phyloP scores from a whole-genome alignment of 1,140 invertebrate species.

The Apis laboriosa region DNA sequence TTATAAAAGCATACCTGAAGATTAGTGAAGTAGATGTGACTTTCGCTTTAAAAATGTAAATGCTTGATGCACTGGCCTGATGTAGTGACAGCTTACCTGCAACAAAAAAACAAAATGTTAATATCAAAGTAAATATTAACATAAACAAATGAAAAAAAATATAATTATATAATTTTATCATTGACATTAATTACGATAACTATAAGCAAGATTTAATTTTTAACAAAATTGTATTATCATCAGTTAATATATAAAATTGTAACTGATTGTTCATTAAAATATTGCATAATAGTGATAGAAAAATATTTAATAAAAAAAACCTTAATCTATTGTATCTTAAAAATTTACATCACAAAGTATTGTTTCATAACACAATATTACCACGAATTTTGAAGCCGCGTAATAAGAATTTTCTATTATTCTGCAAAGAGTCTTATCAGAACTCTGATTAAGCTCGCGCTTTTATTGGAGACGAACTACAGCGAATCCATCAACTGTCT shows the following conservation, averaged over 20 bases:
- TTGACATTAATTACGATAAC: background rate
- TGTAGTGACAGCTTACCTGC: background rate
- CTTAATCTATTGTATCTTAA: background rate
- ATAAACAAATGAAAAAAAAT: background rate
- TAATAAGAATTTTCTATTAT: slow-evolving; percentile 24
- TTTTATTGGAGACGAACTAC: slow-evolving; percentile 24
- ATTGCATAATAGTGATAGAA: too few species aligned
- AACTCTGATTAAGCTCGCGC: slow-evolving; percentile 21
- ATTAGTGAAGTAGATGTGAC: background rate
- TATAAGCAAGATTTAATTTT: background rate
- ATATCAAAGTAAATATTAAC: background rate
- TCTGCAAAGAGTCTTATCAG: background rate
- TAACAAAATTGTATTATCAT: background rate
- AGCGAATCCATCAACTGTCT: slow-evolving; percentile 32
- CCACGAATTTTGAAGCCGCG: background rate
- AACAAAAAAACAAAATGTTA: background rate
- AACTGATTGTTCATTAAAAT: background rate
- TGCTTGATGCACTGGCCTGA: background rate
- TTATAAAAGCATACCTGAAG: background rate
- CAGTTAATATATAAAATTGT: background rate
- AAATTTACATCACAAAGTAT: background rate
- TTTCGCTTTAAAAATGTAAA: slow-evolving; percentile 7
- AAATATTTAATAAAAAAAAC: too few species aligned
- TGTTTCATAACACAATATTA: background rate
- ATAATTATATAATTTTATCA: background rate